Base-by-base conservation (phyloP, 2,888 invertebrate species). In the Dynastes tityus region DNA sequence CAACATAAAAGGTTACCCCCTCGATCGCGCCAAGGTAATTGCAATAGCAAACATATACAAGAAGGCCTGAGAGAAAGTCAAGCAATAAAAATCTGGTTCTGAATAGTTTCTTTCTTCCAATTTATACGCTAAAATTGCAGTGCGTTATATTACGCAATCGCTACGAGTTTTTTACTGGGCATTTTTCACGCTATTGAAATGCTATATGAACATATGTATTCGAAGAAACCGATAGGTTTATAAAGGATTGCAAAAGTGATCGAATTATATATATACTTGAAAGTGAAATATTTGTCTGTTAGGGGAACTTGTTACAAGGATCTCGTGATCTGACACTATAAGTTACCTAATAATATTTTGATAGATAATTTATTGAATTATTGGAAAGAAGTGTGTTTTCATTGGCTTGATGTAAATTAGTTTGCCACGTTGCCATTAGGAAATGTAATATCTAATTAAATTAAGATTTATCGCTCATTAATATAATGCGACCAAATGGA, bases 41-140 rank as follows among this genome's bases (percentile, higher is more conserved):
- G 45, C 45, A 45, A 8, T 11, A 8, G 8, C 63, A 2, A 1
- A 63, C 32, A 32, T 1, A 27, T 32, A 63, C 63, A 32, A 8
- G 29, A 13, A 13, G 32, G 11, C 63, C 8, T 11, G 32, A 63
- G 63, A 63, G 63, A 63, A 63, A 63, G 63, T 63, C 63, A n/a
- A 63, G n/a, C 63, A 29, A 29, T 29, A 63, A 63, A 63, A 63
- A 29, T 63, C 16, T 61, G 55, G 61, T 29, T 63, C 29, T 63
- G 9, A 29, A 29, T 13, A 63, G 63, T 29, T 11, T 27, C 63
- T 63, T 29, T 29, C 63, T 63, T 63, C n/a, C 32, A 63, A 45
- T 29, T 13, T 63, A 63, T 5, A 63, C 63, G 32, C 13, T 37
- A 27, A 63, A 63, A 63, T 63, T 32, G 32, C 11, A 63, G n/a